Base-by-base conservation (phyloP, 2,888 invertebrate genomes). In the Phoronis australis region DNA sequence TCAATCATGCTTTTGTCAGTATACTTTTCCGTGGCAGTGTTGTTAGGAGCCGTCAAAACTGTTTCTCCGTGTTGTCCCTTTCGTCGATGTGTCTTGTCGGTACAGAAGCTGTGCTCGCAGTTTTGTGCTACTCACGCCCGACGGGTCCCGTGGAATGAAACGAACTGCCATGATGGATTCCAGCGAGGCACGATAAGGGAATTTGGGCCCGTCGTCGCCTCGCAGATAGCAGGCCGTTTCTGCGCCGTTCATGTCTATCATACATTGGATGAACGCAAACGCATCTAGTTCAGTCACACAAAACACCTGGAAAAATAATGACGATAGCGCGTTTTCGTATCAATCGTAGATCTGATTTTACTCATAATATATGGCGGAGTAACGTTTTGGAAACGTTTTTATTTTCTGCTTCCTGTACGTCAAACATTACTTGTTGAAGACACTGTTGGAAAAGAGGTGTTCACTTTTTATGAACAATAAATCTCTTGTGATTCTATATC, bases 191-290 rank as follows among this genome's bases (percentile, higher is more conserved):
- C 65, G 56, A 3, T 68, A 64, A 2, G 70, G 70, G 51, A 70
- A 70, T 45, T 68, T 55, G n/a, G 57, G 58, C 70, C 68, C 69
- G 48, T 70, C 70, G 48, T 70, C 67, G n/a, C 70, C 70, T 1
- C 70, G 57, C n/a, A 68, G 61, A 51, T 69, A 70, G 47, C 68
- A 51, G 40, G 63, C 56, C 21, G 61, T 57, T 42, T 61, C 60
- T 24, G 56, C 54, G 21, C 48, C 42, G 15, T 15, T 12, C 31
- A 31, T 9, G 51, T 62, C 55, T 21, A 63, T 59, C 22, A 69
- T 63, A 50, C 64, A 63, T n/a, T 56, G 57, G 18, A 70, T 52
- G 48, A 62, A 70, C 0, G 59, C 55, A 3, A 64, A 63, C 1
- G 70, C 68, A 48, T 70, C 68, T 0, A 65, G 66, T 0, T 68